Evolutionary conservation across 2,888 invertebrate genomes (phyloP).

Genomic region (Lasioglossum figueresi): DNA sequence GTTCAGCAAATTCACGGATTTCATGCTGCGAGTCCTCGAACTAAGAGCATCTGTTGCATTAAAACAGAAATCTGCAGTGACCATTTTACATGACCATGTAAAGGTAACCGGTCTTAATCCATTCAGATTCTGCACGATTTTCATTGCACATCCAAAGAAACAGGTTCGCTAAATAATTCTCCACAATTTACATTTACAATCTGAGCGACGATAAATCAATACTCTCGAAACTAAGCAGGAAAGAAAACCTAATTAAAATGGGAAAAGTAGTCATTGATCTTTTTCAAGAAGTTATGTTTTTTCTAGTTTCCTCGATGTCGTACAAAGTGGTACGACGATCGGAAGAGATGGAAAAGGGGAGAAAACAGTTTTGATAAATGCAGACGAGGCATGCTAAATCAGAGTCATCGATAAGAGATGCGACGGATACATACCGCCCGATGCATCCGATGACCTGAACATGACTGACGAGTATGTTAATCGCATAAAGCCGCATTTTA

Average conservation of each 20-base stretch:
- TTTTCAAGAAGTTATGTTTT: neutral
- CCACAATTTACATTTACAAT: neutral
- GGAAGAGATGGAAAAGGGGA: neutral
- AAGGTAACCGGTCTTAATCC: neutral
- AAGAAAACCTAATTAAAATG: neutral
- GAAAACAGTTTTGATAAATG: neutral
- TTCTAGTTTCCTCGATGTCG: neutral
- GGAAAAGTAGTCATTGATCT: neutral
- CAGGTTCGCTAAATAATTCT: neutral
- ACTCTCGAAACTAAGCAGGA: neutral
- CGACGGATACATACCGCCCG: neutral
- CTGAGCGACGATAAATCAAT: neutral
- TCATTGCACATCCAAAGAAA: neutral
- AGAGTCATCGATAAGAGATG: slow-evolving; percentile 4
- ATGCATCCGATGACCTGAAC: slow-evolving; percentile 25
- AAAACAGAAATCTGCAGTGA: neutral
- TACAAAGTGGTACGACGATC: neutral
- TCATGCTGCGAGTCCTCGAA: neutral
- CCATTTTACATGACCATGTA: neutral
- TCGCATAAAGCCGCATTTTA: slow-evolving; percentile 65
- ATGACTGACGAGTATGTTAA: slow-evolving; percentile 58
- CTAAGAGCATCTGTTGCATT: neutral
- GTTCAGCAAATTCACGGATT: neutral
- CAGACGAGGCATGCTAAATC: neutral
- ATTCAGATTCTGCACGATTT: neutral